Evolutionary conservation across 2,888 invertebrate species (phyloP).

Genomic region (Cremastobaeus sp.): DNA sequence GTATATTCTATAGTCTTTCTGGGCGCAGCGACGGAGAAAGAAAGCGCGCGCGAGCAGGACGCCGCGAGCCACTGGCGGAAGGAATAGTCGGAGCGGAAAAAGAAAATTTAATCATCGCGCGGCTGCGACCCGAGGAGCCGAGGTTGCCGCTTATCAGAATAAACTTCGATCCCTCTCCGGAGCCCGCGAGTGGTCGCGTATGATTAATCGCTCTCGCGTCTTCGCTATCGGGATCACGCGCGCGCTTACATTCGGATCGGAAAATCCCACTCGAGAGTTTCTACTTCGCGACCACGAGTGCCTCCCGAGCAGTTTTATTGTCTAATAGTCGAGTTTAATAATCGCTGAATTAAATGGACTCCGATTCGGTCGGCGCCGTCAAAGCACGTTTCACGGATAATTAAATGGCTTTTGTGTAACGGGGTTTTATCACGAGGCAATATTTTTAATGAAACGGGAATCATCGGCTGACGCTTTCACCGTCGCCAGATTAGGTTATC

Average conservation of each 20-base stretch:
- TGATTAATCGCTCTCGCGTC: constrained; percentile 61
- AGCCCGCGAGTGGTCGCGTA: constrained; percentile 56
- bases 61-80: constrained; percentile 35
- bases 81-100: constrained; percentile 65
- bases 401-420: constrained; percentile 17
- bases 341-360: constrained; percentile 3
- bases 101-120: constrained; percentile 69
- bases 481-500: constrained; percentile 38
- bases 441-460: constrained; percentile 38
- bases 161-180: constrained; percentile 66
- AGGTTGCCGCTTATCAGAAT: constrained; percentile 67
- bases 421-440: constrained; percentile 17
- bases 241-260: constrained; percentile 27
- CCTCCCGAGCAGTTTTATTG: neutral
- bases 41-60: neutral
- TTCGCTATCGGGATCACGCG: constrained; percentile 45
- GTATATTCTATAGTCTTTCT: constrained; percentile 51
- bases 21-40: constrained; percentile 20
- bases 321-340: too few species aligned
- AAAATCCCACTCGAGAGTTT: constrained; percentile 47
- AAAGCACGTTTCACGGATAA: constrained; percentile 20
- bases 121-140: constrained; percentile 59
- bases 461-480: constrained; percentile 12
- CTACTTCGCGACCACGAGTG: constrained; percentile 10
- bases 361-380: neutral